phyloP scores from a whole-genome alignment of 1,140 invertebrate species.

The Lasaia peninsularis region DNA sequence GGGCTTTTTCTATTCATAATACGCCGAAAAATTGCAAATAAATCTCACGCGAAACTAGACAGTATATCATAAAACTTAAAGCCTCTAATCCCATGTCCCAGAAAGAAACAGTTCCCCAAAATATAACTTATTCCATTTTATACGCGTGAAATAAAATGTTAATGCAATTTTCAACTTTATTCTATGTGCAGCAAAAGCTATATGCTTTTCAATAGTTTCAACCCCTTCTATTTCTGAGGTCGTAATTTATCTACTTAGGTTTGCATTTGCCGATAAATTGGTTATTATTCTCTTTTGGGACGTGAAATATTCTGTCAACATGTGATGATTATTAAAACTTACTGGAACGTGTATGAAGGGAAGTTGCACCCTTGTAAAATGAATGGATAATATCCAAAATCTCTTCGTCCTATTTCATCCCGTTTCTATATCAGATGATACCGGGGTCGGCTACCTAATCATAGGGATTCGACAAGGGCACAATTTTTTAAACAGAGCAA shows the following conservation, averaged over 20 bases:
- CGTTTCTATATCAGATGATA: too few species aligned
- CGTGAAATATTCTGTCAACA: too few species aligned
- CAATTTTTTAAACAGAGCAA: too few species aligned
- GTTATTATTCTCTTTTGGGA: slow-evolving; percentile 39
- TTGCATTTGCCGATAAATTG: slow-evolving; percentile 68
- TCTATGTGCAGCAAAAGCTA: slow-evolving; percentile 39
- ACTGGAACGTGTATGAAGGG: too few species aligned
- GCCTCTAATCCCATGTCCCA: slow-evolving; percentile 22
- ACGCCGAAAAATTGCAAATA: slow-evolving; percentile 42
- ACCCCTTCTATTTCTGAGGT: slow-evolving; percentile 50
- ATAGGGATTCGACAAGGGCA: too few species aligned
- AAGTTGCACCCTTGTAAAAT: too few species aligned
- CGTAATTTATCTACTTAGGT: slow-evolving; percentile 68
- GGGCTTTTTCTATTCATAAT: slow-evolving; percentile 60
- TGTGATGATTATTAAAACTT: too few species aligned
- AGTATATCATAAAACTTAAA: slow-evolving; percentile 8
- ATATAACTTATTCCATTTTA: slow-evolving; percentile 65
- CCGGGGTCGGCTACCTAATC: too few species aligned
- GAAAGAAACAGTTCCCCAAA: slow-evolving; percentile 25
- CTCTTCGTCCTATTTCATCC: too few species aligned
- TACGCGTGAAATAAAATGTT: slow-evolving; percentile 55
- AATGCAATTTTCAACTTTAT: slow-evolving; percentile 54
- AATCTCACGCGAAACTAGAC: not conserved
- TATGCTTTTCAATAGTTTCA: slow-evolving; percentile 29
- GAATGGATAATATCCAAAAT: too few species aligned